Conservation (phyloP, 2,797 vertebrate species). For the Percopsis omiscomaycus region DNA sequence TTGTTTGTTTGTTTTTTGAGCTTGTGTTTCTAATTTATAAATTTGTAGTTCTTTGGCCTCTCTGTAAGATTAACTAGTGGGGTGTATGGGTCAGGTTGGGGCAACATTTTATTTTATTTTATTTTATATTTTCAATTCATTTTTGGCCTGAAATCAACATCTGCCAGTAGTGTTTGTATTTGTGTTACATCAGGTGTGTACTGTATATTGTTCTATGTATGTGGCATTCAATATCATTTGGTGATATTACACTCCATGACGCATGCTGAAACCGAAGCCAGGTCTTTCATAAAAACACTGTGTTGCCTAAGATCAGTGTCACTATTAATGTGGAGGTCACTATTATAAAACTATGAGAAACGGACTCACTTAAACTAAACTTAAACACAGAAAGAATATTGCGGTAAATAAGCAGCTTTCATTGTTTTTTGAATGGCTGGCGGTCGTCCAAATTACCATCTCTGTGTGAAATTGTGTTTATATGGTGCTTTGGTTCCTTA, state of each 20-base stretch:
- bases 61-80: conserved; percentile 6
- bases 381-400: conserved; percentile 36
- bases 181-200: conserved; percentile 39
- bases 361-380: neutral
- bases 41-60: conserved; percentile 36
- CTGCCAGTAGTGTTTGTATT: conserved; percentile 36
- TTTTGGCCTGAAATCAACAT: conserved; percentile 48
- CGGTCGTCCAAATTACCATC: conserved; percentile 31
- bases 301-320: conserved; percentile 6
- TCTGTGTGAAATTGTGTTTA: conserved; percentile 27
- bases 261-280: conserved; percentile 60
- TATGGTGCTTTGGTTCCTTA: conserved; percentile 47
- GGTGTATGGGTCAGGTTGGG: conserved; percentile 16
- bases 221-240: conserved; percentile 50
- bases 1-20: conserved; percentile 38
- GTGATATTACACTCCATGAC: conserved; percentile 47
- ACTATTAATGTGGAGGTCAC: neutral
- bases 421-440: conserved; percentile 53
- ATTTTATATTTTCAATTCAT: conserved; percentile 3
- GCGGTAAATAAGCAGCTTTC: conserved; percentile 20
- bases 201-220: conserved; percentile 36
- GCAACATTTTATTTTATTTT: neutral
- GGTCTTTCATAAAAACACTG: conserved; percentile 52
- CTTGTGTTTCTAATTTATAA: conserved; percentile 20
- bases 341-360: neutral